These are phyloP conservation scores for Chymomyza costata DNA, from an alignment of 1,140 invertebrate genomes.

Conservation along the genomic window DNA sequence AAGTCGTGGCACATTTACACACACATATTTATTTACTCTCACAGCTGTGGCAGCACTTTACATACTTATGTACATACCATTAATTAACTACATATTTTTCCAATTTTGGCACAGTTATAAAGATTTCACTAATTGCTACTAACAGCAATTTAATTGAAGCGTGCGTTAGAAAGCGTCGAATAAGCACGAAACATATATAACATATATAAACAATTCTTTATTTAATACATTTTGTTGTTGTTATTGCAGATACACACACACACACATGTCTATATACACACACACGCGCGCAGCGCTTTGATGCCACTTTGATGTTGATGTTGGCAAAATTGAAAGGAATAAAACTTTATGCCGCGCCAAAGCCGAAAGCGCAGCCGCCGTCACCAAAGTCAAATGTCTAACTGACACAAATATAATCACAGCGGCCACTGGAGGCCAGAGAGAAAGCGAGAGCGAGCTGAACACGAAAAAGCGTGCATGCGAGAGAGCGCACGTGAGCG, in stretches of 20 bases:
- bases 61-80: too few relatives aligned
- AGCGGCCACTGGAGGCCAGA: too few relatives aligned
- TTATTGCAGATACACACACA: constrained; percentile 22
- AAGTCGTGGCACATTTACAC: too few relatives aligned
- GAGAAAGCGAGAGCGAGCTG: too few relatives aligned
- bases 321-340: constrained; percentile 30
- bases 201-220: constrained; percentile 23
- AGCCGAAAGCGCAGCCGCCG: constrained; percentile 20
- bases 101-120: background rate
- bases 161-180: constrained; percentile 28
- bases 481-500: too few relatives aligned
- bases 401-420: too few relatives aligned
- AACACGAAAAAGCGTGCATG: too few relatives aligned
- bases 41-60: too few relatives aligned
- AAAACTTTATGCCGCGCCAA: constrained; percentile 28
- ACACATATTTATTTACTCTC: too few relatives aligned
- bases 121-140: constrained; percentile 25
- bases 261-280: constrained; percentile 9
- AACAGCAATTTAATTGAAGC: constrained; percentile 30
- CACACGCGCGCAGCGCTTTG: too few relatives aligned
- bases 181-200: constrained; percentile 14
- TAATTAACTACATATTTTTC: constrained; percentile 16
- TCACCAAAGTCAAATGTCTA: too few relatives aligned
- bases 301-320: constrained; percentile 14
- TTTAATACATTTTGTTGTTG: constrained; percentile 29